Evolutionary conservation across 2,113 vertebrate genomes (phyloP), one percentile per base, ranked within the genome.

Genomic region (Oreocharis arfaki): DNA sequence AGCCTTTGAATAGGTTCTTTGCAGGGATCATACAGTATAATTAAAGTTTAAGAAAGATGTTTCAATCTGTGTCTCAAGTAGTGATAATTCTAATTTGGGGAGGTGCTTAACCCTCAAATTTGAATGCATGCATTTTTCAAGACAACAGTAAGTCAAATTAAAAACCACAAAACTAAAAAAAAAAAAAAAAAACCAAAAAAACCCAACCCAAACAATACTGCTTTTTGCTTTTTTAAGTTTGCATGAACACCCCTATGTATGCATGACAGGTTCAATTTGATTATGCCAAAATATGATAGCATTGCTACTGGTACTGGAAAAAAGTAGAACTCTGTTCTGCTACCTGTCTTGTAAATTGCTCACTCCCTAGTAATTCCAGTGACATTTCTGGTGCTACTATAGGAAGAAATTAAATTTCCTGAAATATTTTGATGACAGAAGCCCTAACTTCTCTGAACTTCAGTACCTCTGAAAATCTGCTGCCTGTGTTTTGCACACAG

Each of bases 181-280:
- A 21, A 57, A 32, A 77, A 11, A 41, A 52, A n/a, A n/a, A n/a
- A n/a, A n/a, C n/a, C n/a, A n/a, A n/a, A n/a, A n/a, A n/a, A n/a
- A n/a, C n/a, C n/a, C n/a, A n/a, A 2, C 1, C 5, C 14, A 23
- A 59, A 64, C 4, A 64, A 33, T 39, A 15, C 3, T 9, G n/a
- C 41, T 14, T 32, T 61, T n/a, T n/a, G n/a, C n/a, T n/a, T n/a
- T 60, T 71, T 30, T 1, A 32, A 50, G 21, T 64, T 61, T 92
- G 4, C 20, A 10, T n/a, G 27, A 64, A 27, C 13, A 50, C 4
- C 14, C 30, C 7, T 50, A 14, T 76, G 7, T 89, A 18, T 56
- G 8, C 27, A 39, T 55, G 42, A 50, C 37, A 87, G 37, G 50
- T 65, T 70, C 20, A 50, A 3, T 78, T 63, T 75, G 16, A 18